Conservation (phyloP, 1,140 invertebrate species). For the Pygmarrhopalites habei region DNA sequence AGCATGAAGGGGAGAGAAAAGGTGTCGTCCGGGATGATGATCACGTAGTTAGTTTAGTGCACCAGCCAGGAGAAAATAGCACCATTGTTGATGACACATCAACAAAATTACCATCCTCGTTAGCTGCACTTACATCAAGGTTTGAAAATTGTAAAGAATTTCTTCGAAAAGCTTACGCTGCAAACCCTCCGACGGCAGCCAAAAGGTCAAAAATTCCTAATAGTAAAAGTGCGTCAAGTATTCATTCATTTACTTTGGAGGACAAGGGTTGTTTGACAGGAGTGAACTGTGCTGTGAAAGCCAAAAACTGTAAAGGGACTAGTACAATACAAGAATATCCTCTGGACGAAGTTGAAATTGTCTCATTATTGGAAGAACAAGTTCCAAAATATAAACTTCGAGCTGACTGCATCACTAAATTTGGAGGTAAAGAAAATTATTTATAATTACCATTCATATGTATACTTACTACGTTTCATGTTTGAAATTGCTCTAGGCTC, state of each 20-base stretch:
- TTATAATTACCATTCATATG: no score
- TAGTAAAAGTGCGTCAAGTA: slow-evolving; percentile 32
- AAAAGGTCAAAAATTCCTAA: slow-evolving; percentile 15
- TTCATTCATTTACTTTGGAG: slow-evolving; percentile 21
- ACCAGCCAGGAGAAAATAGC: slow-evolving; percentile 2
- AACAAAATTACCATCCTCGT: neutral
- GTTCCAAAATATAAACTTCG: slow-evolving; percentile 88
- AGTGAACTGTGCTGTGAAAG: no score
- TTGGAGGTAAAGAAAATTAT: slow-evolving; percentile 75
- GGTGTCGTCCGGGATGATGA: slow-evolving; percentile 27
- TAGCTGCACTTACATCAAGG: neutral
- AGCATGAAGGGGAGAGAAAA: slow-evolving; percentile 34
- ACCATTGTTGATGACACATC: neutral
- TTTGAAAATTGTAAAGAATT: slow-evolving; percentile 35
- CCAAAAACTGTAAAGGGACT: neutral
- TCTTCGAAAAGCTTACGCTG: slow-evolving; percentile 12
- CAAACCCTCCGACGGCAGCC: neutral
- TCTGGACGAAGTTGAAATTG: slow-evolving; percentile 76
- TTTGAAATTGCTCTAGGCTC: no score
- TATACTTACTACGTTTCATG: no score
- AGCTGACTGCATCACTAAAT: slow-evolving; percentile 88
- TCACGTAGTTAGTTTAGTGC: neutral
- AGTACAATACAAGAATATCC: slow-evolving; percentile 39
- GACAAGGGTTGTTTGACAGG: slow-evolving; percentile 18
- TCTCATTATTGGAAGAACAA: slow-evolving; percentile 87